phyloP scores from a whole-genome alignment of 1,140 invertebrate genomes.

The Metaphire vulgaris region DNA sequence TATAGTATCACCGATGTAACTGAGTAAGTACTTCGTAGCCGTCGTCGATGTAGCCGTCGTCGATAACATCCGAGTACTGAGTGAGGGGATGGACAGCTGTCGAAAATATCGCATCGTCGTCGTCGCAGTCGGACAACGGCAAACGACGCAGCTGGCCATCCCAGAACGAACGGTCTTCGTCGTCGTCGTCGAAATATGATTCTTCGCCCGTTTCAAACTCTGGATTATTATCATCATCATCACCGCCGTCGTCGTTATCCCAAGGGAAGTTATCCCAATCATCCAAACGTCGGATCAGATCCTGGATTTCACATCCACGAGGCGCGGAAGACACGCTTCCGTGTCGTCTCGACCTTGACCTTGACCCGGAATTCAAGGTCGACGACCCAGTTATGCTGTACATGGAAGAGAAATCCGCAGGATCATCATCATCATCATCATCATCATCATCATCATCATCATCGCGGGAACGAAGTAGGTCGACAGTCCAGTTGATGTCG shows the following conservation, averaged over 20 bases:
- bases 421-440: too few species aligned
- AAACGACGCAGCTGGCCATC: neutral
- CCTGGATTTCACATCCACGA: too few species aligned
- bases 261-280: neutral
- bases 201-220: neutral
- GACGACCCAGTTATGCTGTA: too few species aligned
- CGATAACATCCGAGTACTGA: neutral
- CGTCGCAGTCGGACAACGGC: neutral
- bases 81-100: neutral
- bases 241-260: neutral
- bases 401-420: neutral
- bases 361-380: too few species aligned
- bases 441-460: too few species aligned
- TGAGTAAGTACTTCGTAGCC: neutral
- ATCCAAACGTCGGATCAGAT: too few species aligned
- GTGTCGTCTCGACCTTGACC: too few species aligned
- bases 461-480: neutral
- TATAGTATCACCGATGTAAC: neutral
- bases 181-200: too few species aligned
- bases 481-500: neutral
- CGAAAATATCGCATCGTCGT: neutral
- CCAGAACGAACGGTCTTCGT: too few species aligned
- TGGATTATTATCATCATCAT: neutral
- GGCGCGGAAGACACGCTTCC: too few species aligned
- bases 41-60: neutral